Conservation (phyloP, 1,140 invertebrate species). For the Vanessa atalanta region DNA sequence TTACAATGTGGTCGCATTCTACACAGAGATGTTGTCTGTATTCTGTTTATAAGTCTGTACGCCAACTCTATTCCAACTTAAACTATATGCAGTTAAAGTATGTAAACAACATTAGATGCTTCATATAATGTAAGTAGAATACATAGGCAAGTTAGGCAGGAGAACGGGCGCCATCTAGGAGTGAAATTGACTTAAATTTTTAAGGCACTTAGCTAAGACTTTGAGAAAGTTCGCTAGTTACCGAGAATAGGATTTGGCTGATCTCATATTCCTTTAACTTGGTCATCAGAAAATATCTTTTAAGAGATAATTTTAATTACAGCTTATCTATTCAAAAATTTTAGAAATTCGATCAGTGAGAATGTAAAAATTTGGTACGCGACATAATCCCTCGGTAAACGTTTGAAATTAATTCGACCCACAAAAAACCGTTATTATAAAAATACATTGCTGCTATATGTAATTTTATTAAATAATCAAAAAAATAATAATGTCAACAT, state of each 20-base stretch:
- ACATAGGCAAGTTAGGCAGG: conserved; percentile 7
- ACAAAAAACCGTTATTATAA: too few species aligned
- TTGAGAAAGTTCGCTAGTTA: conserved; percentile 28
- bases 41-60: not conserved
- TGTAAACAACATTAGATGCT: not conserved
- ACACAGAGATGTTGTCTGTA: too few species aligned
- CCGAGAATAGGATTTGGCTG: conserved; percentile 18
- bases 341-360: not conserved
- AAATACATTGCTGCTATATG: too few species aligned
- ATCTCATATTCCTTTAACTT: conserved; percentile 7
- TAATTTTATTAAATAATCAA: too few species aligned
- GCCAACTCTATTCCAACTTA: not conserved
- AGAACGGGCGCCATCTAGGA: not conserved
- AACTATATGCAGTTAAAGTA: conserved; percentile 6
- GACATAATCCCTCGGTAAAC: not conserved
- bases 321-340: not conserved
- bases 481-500: too few species aligned
- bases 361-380: not conserved
- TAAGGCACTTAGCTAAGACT: conserved; percentile 40
- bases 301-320: conserved; percentile 8
- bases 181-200: conserved; percentile 42
- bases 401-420: too few species aligned
- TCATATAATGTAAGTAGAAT: conserved; percentile 3
- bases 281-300: conserved; percentile 18
- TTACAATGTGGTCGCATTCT: too few species aligned